Conservation (phyloP, 2,888 invertebrate species). For the Xanthia togata region DNA sequence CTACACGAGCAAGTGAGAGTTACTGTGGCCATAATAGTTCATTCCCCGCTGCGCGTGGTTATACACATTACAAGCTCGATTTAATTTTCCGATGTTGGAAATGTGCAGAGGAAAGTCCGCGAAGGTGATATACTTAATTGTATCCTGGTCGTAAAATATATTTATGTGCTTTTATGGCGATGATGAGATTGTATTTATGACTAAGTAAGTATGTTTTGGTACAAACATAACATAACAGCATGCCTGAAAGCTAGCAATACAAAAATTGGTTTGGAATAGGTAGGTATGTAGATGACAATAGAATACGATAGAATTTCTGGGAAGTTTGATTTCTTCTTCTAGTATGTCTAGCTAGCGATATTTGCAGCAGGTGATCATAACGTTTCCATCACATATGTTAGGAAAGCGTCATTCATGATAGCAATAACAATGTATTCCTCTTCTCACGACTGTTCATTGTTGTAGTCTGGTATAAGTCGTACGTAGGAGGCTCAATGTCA, state of each 20-base stretch:
- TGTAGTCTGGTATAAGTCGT: constrained; percentile 5
- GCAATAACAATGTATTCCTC: constrained; percentile 15
- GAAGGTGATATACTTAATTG: constrained; percentile 38
- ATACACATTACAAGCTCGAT: constrained; percentile 59
- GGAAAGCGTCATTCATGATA: constrained; percentile 23
- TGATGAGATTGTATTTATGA: constrained; percentile 19
- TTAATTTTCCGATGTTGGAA: constrained; percentile 66
- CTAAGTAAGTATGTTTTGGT: not conserved
- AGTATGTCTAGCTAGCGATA: not conserved
- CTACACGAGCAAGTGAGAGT: constrained; percentile 85
- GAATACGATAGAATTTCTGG: too few species aligned
- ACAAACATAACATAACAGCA: not conserved
- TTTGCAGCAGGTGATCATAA: not conserved
- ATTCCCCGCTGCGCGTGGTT: constrained; percentile 76
- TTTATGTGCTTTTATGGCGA: constrained; percentile 8
- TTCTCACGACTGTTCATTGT: constrained; percentile 35
- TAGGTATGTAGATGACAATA: not conserved
- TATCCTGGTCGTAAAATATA: constrained; percentile 30
- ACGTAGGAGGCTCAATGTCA: not conserved
- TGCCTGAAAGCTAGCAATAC: not conserved
- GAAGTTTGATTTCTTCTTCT: not conserved
- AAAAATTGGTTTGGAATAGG: not conserved
- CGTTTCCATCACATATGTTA: constrained; percentile 12
- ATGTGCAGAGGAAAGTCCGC: constrained; percentile 48
- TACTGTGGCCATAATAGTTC: constrained; percentile 83